Evolutionary conservation across 2,113 vertebrate genomes (phyloP).

Genomic region (Callocephalon fimbriatum): DNA sequence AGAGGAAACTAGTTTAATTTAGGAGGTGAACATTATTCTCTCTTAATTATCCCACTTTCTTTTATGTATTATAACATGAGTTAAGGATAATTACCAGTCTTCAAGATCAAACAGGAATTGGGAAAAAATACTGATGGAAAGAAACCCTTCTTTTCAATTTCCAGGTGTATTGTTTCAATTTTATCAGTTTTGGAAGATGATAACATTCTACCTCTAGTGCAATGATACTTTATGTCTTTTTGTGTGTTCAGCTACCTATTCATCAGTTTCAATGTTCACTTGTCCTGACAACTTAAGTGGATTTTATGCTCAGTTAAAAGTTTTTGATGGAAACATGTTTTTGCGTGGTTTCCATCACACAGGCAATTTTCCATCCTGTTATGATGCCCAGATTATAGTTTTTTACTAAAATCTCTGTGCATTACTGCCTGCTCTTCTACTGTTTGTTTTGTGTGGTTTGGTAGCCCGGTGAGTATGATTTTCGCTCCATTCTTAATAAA

Average conservation of each 20-base stretch:
- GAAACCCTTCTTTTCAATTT: not conserved
- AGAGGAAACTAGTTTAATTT: not conserved
- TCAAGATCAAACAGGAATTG: not conserved
- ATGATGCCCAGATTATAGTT: not conserved
- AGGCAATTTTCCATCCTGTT: not conserved
- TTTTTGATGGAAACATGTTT: not conserved
- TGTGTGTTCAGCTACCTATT: not conserved
- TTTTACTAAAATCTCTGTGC: not conserved
- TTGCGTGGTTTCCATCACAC: not conserved
- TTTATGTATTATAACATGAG: not conserved
- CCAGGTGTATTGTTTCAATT: not conserved
- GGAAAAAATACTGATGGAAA: not conserved
- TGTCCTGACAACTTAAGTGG: not conserved
- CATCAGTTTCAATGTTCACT: not conserved
- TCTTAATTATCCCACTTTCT: not conserved
- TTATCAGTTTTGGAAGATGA: not conserved
- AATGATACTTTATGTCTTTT: not conserved
- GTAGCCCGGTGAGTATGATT: not conserved
- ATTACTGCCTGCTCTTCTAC: not conserved
- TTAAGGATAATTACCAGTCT: not conserved
- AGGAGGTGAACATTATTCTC: not conserved
- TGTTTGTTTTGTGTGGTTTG: not conserved
- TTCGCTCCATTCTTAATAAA: not conserved
- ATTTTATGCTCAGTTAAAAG: not conserved
- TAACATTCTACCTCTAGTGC: not conserved